A percentile compares a stretch with the other conserved stretches of the same genome.
These are phyloP conservation scores for Amblyornis subalaris DNA, from an alignment of 2,113 vertebrate genomes.

Conservation along the genomic window DNA sequence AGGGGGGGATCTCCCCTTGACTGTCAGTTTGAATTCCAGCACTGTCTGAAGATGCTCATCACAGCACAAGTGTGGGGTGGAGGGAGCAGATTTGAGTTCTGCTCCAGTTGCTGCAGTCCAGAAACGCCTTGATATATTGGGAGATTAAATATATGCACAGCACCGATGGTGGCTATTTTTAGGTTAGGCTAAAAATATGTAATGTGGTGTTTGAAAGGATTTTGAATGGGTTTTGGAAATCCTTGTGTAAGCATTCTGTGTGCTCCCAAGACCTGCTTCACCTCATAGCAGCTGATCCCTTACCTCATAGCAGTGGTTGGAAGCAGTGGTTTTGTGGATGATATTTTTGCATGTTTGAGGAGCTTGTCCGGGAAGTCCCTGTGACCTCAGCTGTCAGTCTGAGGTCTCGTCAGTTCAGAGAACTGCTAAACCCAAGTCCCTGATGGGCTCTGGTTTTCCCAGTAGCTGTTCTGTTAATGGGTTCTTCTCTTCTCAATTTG, in stretches of 20 bases:
- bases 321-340: not conserved
- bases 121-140: not conserved
- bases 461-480: not conserved
- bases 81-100: slow-evolving; percentile 11
- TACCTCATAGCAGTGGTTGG: not conserved
- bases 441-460: not conserved
- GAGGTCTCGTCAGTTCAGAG: not conserved
- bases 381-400: not conserved
- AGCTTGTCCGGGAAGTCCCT: not conserved
- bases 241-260: not conserved
- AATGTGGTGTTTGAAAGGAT: not conserved
- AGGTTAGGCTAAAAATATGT: slow-evolving; percentile 12
- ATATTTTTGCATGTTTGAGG: not conserved
- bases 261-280: not conserved
- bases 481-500: not conserved
- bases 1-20: not conserved
- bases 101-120: slow-evolving; percentile 26
- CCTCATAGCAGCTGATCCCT: not conserved
- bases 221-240: not conserved
- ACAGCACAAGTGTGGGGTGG: not conserved
- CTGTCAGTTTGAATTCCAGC: not conserved
- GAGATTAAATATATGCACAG: slow-evolving; percentile 4
- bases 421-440: not conserved
- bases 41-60: not conserved
- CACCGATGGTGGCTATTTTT: not conserved